Percentiles rank a stretch among this genome's conserved stretches.
These are phyloP conservation scores for Halcyon malimbica DNA, from an alignment of 2,113 vertebrate genomes.

Conservation along the genomic window DNA sequence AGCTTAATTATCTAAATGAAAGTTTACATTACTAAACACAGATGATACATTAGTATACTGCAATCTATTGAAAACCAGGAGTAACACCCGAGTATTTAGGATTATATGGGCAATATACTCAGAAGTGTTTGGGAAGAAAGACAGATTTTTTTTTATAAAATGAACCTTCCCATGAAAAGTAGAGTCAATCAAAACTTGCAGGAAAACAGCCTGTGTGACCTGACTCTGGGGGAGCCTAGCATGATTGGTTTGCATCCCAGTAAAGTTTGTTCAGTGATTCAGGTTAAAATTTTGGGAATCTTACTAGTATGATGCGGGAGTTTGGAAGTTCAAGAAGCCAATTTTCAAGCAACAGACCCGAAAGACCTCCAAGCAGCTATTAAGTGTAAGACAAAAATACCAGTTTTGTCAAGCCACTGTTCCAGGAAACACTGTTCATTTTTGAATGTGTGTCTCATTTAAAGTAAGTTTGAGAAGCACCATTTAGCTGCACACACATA, in stretches of 20 bases:
- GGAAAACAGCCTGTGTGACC: fast-evolving
- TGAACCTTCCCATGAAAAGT: neutral
- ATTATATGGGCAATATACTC: neutral
- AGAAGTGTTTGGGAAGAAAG: neutral
- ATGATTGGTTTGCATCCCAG: neutral
- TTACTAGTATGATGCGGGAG: neutral
- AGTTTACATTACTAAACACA: neutral
- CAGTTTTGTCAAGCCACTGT: neutral
- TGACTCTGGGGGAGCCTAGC: neutral
- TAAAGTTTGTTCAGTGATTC: neutral
- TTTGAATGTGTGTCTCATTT: neutral
- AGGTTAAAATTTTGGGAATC: neutral
- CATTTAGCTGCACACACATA: neutral
- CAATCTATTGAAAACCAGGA: neutral
- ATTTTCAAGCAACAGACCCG: neutral
- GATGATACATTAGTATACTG: neutral
- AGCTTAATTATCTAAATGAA: neutral
- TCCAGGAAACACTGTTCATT: neutral
- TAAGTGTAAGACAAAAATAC: neutral
- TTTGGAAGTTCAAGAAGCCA: neutral
- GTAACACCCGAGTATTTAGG: neutral
- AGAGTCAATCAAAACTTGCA: neutral
- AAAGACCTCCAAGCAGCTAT: neutral
- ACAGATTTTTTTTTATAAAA: neutral
- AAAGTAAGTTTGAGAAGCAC: neutral